Evolutionary conservation across 2,113 vertebrate genomes (phyloP).

Genomic region (Cyanistes caeruleus): DNA sequence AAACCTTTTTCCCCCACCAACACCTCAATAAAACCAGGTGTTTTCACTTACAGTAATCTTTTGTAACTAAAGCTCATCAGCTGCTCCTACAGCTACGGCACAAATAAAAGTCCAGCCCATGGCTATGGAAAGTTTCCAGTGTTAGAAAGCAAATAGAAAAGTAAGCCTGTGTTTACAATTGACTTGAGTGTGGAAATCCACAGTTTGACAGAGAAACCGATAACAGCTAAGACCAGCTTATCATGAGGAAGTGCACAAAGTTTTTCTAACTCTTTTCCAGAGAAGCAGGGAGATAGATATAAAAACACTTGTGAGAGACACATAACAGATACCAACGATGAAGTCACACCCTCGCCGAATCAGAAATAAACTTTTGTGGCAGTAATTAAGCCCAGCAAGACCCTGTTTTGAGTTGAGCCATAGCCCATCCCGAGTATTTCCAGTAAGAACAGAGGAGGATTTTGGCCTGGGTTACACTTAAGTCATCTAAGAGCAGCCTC

Average conservation of each 20-base stretch:
- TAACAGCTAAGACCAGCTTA: slow-evolving; percentile 18
- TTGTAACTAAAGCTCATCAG: neutral
- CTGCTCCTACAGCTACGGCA: neutral
- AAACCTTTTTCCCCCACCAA: neutral
- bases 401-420: neutral
- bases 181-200: slow-evolving; percentile 15
- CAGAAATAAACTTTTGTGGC: neutral
- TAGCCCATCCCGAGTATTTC: neutral
- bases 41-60: neutral
- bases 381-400: neutral
- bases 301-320: neutral
- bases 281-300: neutral
- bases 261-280: neutral
- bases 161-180: slow-evolving; percentile 25
- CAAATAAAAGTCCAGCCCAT: neutral
- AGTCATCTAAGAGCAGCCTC: slow-evolving; percentile 60
- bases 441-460: neutral
- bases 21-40: neutral
- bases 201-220: neutral
- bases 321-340: neutral
- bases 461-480: neutral
- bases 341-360: neutral
- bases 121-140: neutral
- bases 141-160: slow-evolving; percentile 30
- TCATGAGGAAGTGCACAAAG: slow-evolving; percentile 11